phyloP scores from a whole-genome alignment of 1,140 invertebrate species.

The Camponotus floridanus region DNA sequence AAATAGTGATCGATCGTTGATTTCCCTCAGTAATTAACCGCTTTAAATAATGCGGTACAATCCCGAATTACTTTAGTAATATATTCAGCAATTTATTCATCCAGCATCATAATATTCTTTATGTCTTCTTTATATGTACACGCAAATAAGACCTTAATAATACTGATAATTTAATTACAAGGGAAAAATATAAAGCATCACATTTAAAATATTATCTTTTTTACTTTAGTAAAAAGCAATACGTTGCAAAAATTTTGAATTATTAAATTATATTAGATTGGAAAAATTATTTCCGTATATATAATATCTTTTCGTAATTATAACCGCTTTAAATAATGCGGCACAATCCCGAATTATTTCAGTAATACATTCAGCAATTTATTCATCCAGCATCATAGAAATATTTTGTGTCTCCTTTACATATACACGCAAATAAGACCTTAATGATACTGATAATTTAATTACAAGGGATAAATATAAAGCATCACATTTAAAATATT shows the following conservation, averaged over 20 bases:
- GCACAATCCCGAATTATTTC: not conserved
- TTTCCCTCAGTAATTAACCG: constrained; percentile 48
- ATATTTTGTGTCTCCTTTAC: not conserved
- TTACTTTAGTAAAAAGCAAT: too few relatives aligned
- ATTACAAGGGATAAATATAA: not conserved
- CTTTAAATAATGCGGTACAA: constrained; percentile 35
- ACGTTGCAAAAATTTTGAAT: too few relatives aligned
- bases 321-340: constrained; percentile 41
- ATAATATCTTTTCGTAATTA: too few relatives aligned
- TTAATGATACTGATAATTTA: not conserved
- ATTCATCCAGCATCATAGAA: not conserved
- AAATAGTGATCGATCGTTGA: constrained; percentile 46
- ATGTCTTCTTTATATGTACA: not conserved
- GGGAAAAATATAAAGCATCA: too few relatives aligned
- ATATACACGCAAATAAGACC: not conserved
- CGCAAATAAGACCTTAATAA: not conserved
- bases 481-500: too few relatives aligned
- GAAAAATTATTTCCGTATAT: too few relatives aligned
- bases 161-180: not conserved
- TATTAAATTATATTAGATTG: too few relatives aligned
- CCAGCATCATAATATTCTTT: not conserved
- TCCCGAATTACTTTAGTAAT: not conserved
- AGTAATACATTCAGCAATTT: constrained; percentile 7
- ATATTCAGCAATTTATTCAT: constrained; percentile 24
- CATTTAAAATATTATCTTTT: too few relatives aligned